Evolutionary conservation across 2,797 vertebrate species (phyloP).

Genomic region (Distichodus sexfasciatus): DNA sequence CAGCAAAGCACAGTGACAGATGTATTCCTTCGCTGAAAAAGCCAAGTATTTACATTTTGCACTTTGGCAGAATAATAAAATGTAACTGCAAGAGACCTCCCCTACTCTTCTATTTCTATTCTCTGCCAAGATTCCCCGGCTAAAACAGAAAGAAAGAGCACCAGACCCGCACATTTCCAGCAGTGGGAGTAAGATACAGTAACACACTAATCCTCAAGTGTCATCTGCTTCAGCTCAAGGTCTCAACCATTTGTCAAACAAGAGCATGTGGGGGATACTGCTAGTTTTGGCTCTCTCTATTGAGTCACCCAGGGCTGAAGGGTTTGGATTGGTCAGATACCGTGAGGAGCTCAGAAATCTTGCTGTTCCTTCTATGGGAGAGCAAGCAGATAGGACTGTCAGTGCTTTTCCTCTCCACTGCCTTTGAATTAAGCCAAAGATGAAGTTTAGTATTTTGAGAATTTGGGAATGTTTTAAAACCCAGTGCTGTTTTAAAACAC

Average conservation of each 20-base stretch:
- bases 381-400: constrained; percentile 19
- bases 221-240: constrained; percentile 45
- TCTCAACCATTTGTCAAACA: constrained; percentile 45
- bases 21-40: constrained; percentile 7
- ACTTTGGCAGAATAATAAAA: neutral
- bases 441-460: neutral
- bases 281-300: constrained; percentile 42
- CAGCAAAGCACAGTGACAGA: neutral
- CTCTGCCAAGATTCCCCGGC: neutral
- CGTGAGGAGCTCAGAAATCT: constrained; percentile 9
- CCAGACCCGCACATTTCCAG: constrained; percentile 20
- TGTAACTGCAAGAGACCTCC: neutral
- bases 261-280: constrained; percentile 34
- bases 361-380: neutral
- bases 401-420: constrained; percentile 13
- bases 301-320: constrained; percentile 41
- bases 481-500: neutral
- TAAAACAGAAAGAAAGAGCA: constrained; percentile 23
- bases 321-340: constrained; percentile 36
- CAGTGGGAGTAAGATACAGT: constrained; percentile 42
- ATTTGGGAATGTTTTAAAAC: constrained; percentile 8
- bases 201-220: constrained; percentile 40
- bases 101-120: neutral
- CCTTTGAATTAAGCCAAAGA: constrained; percentile 27
- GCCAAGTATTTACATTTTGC: constrained; percentile 2